phyloP scores from a whole-genome alignment of 2,888 invertebrate genomes.

The Pimpla rufipes region DNA sequence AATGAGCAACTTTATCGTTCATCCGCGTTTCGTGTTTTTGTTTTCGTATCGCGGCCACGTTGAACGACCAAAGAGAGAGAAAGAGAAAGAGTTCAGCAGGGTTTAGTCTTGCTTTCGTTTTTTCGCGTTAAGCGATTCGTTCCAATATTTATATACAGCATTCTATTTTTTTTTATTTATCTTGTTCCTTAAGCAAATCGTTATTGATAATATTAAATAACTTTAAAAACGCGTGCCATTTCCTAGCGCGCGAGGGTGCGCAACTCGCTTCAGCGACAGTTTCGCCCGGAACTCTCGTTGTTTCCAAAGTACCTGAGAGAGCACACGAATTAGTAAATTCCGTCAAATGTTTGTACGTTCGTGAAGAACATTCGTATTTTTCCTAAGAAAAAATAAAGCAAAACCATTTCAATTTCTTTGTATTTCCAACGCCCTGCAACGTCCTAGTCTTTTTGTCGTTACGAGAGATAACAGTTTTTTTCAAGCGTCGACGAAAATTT shows the following conservation, averaged over 20 bases:
- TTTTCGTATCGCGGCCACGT: background rate
- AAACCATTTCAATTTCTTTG: background rate
- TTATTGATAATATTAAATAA: background rate
- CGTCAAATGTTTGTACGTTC: conserved; percentile 26
- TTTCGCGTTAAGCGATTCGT: background rate
- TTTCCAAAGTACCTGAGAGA: conserved; percentile 40
- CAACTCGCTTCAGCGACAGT: conserved; percentile 4
- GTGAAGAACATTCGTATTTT: conserved; percentile 14
- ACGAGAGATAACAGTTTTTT: too few relatives aligned
- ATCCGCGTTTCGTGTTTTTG: background rate
- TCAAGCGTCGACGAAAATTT: too few relatives aligned
- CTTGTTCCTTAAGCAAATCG: background rate
- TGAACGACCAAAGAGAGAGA: conserved; percentile 32
- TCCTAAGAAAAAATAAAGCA: background rate
- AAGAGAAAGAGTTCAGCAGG: background rate
- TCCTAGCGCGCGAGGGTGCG: background rate
- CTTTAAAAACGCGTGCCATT: background rate
- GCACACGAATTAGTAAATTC: background rate
- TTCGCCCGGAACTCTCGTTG: conserved; percentile 6
- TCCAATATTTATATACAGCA: conserved; percentile 14
- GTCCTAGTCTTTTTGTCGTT: too few relatives aligned
- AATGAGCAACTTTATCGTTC: conserved; percentile 15
- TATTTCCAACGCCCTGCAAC: background rate
- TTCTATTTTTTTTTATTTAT: background rate
- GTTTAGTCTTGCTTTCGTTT: conserved; percentile 24